These are phyloP conservation scores for Melinaea menophilus DNA, from an alignment of 2,888 invertebrate genomes.

Conservation along the genomic window DNA sequence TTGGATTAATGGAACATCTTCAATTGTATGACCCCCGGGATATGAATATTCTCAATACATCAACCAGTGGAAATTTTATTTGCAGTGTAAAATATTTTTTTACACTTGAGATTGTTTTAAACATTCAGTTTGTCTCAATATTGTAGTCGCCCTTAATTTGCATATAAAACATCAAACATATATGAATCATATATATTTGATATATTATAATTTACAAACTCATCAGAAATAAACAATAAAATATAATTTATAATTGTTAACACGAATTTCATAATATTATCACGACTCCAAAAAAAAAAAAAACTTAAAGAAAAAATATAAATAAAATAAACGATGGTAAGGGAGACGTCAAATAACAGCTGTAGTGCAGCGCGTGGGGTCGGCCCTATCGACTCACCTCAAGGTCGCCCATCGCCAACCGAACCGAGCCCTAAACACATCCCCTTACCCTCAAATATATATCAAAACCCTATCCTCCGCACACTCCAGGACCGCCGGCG, in stretches of 20 bases:
- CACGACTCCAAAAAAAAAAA: neutral
- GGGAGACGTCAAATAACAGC: constrained; percentile 63
- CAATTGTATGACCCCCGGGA: constrained; percentile 45
- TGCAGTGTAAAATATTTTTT: too few relatives aligned
- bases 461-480: constrained; percentile 57
- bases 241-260: too few relatives aligned
- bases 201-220: too few relatives aligned
- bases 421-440: constrained; percentile 51
- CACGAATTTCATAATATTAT: too few relatives aligned
- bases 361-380: constrained; percentile 67
- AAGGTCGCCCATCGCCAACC: constrained; percentile 54
- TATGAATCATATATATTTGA: too few relatives aligned
- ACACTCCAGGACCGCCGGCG: constrained; percentile 57
- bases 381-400: constrained; percentile 70
- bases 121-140: constrained; percentile 43
- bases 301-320: neutral
- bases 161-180: too few relatives aligned
- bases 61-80: too few relatives aligned
- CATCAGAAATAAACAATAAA: too few relatives aligned
- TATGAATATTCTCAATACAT: too few relatives aligned
- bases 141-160: constrained; percentile 41
- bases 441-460: constrained; percentile 55
- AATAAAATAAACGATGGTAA: constrained; percentile 18
- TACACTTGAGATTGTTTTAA: too few relatives aligned
- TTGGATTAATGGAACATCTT: constrained; percentile 34